Evolutionary conservation across 2,888 invertebrate genomes (phyloP).

Genomic region (Euproctis similis): DNA sequence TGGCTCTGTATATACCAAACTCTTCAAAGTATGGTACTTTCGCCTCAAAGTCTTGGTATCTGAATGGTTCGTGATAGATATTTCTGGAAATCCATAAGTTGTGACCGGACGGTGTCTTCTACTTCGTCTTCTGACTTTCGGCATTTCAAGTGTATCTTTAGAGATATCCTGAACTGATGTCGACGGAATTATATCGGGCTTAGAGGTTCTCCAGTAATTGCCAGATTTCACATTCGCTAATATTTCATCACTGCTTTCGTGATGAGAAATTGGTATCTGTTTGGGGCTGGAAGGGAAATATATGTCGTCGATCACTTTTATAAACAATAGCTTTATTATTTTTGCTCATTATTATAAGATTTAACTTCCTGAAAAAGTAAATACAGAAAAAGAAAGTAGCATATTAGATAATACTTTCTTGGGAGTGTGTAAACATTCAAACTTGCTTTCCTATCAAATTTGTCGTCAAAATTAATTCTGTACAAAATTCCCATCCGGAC

Average conservation of each 20-base stretch:
- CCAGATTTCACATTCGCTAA: constrained; percentile 56
- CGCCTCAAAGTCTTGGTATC: constrained; percentile 49
- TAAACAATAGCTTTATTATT: no score
- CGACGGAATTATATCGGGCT: constrained; percentile 63
- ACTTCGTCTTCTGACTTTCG: constrained; percentile 43
- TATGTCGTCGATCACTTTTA: no score
- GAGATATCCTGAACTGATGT: constrained; percentile 34
- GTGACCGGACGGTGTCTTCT: constrained; percentile 47
- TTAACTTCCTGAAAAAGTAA: no score
- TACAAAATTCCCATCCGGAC: no score
- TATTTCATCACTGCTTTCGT: constrained; percentile 59
- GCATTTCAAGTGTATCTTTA: constrained; percentile 30
- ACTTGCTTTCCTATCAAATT: no score
- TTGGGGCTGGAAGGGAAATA: constrained; percentile 22
- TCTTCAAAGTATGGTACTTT: constrained; percentile 45
- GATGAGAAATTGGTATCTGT: constrained; percentile 33
- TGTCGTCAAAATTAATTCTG: no score
- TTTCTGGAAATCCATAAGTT: constrained; percentile 60
- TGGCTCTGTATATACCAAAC: constrained; percentile 60
- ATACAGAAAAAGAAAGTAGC: no score
- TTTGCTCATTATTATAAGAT: no score
- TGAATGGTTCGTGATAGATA: constrained; percentile 53
- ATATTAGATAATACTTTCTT: no score
- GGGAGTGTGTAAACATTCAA: no score
- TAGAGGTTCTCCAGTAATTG: constrained; percentile 58